phyloP scores from a whole-genome alignment of 35 echinoderm and acorn worm genomes.

The Strongylocentrotus purpuratus region DNA sequence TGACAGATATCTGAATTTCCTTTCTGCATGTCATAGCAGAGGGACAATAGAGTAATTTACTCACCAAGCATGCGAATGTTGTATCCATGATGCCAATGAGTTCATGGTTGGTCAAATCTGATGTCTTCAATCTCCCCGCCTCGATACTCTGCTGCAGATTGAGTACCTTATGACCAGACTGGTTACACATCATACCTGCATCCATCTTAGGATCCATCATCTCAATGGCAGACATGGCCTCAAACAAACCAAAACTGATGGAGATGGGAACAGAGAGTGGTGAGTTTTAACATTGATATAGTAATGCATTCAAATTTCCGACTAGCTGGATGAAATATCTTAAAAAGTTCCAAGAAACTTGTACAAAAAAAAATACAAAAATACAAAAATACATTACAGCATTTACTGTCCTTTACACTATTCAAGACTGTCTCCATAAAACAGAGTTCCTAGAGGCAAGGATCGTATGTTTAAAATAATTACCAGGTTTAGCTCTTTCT shows the following conservation, averaged over 20 bases:
- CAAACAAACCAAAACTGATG: conserved; percentile 95
- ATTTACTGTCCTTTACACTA: background rate
- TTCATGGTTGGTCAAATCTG: conserved; percentile 74
- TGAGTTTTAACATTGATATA: background rate
- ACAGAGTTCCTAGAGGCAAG: too few species aligned
- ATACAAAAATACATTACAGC: background rate
- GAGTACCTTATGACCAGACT: conserved; percentile 81
- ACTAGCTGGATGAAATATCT: background rate
- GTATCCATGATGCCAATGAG: conserved; percentile 91
- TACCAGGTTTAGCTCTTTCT: background rate
- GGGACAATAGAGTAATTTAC: conserved; percentile 7
- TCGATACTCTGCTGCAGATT: conserved; percentile 89
- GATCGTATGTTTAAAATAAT: background rate
- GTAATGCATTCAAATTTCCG: background rate
- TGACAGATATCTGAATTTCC: background rate
- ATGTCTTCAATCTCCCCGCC: conserved; percentile 70
- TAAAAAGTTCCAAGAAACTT: background rate
- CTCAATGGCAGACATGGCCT: conserved; percentile 99
- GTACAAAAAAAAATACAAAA: background rate
- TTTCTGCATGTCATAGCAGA: background rate
- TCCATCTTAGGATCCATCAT: conserved; percentile 99
- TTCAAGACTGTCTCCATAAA: background rate
- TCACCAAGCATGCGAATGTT: conserved; percentile 92
- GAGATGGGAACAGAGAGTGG: conserved; percentile 5
- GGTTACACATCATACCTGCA: conserved; percentile 95